These are phyloP conservation scores for Alectoris magna DNA, from an alignment of 2,797 vertebrate species.

Conservation along the genomic window DNA sequence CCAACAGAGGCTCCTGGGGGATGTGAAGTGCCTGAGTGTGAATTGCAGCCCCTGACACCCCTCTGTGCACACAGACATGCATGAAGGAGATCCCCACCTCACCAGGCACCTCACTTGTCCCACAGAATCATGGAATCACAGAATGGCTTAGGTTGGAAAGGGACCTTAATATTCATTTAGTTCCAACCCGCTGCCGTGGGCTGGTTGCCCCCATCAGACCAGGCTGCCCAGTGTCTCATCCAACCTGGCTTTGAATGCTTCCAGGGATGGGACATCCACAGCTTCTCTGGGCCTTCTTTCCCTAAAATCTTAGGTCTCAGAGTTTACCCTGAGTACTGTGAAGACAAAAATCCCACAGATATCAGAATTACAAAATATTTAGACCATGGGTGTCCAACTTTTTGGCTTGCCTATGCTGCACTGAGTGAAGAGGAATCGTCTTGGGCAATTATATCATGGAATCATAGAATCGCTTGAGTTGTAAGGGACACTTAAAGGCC, in stretches of 20 bases:
- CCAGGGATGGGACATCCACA: too few species aligned
- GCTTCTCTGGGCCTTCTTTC: not conserved
- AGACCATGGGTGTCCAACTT: not conserved
- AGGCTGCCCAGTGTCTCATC: too few species aligned
- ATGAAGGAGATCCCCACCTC: fast-evolving
- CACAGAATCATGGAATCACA: not conserved
- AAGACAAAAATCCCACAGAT: not conserved
- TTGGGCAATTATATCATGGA: too few species aligned
- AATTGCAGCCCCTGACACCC: not conserved
- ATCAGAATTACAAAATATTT: not conserved
- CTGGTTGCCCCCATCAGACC: too few species aligned
- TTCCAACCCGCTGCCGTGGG: too few species aligned
- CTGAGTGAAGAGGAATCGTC: not conserved
- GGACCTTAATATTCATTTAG: too few species aligned
- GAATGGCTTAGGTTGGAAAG: not conserved
- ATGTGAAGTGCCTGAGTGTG: not conserved
- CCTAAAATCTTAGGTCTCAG: not conserved
- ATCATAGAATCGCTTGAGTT: too few species aligned
- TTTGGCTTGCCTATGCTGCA: not conserved
- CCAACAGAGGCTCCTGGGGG: not conserved
- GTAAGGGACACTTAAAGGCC: too few species aligned
- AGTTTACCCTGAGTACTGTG: not conserved
- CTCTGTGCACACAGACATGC: not conserved
- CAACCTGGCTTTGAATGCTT: too few species aligned
- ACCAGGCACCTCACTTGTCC: not conserved